A percentile compares a stretch with the other conserved stretches of the same genome.
Conservation (phyloP, 2,797 vertebrate genomes). For the Eurystomus glaucurus region DNA sequence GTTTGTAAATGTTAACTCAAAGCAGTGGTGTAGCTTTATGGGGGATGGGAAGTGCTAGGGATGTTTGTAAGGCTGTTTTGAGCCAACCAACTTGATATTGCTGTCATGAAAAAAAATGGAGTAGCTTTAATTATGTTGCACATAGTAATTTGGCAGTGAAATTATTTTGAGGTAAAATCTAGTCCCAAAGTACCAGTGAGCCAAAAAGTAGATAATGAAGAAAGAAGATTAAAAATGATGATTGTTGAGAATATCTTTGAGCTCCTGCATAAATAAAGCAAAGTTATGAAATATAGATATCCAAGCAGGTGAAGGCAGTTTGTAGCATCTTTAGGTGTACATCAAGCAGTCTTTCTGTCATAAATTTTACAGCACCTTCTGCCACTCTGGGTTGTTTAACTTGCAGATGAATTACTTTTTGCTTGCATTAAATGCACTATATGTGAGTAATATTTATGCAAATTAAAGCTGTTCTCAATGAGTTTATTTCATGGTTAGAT, state of each 20-base stretch:
- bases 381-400: conserved; percentile 42
- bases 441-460: conserved; percentile 65
- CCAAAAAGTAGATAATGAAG: conserved; percentile 6
- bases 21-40: neutral
- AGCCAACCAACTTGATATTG: neutral
- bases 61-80: neutral
- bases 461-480: conserved; percentile 32
- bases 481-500: conserved; percentile 61
- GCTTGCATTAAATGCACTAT: conserved; percentile 38
- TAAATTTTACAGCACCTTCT: conserved; percentile 57
- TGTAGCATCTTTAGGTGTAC: neutral
- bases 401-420: conserved; percentile 63
- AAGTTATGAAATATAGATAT: conserved; percentile 42
- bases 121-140: conserved; percentile 19
- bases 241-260: conserved; percentile 6
- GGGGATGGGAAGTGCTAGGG: neutral
- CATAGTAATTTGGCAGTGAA: conserved; percentile 22
- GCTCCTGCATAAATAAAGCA: conserved; percentile 17
- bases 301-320: neutral
- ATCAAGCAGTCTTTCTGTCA: neutral
- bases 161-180: conserved; percentile 23
- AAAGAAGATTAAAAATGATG: neutral
- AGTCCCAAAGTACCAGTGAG: neutral
- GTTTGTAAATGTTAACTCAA: neutral
- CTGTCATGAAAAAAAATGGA: neutral